Evolutionary conservation across 92 coral and sea anemone species (phyloP).

Genomic region (Phenganax subtilis): DNA sequence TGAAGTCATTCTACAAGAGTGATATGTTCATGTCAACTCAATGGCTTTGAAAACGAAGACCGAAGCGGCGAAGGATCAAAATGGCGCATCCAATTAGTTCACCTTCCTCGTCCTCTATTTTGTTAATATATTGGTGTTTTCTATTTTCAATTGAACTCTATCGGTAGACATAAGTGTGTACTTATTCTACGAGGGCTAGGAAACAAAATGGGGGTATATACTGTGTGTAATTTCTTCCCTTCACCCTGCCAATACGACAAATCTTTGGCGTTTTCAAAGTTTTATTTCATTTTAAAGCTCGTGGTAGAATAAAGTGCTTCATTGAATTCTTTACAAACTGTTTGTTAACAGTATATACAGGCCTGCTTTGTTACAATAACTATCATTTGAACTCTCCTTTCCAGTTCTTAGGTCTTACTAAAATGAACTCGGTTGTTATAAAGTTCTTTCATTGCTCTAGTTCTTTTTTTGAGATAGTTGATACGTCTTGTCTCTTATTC

Average conservation of each 20-base stretch:
- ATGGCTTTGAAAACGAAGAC: not conserved
- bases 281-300: conserved; percentile 41
- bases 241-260: not conserved
- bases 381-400: conserved; percentile 27
- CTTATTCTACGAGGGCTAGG: not conserved
- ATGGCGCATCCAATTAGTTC: conserved; percentile 10
- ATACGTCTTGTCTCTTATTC: not conserved
- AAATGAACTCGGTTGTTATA: conserved; percentile 2
- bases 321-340: conserved; percentile 15
- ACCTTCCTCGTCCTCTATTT: not conserved
- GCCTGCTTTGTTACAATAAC: conserved; percentile 39
- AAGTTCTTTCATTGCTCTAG: conserved; percentile 2
- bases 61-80: not conserved
- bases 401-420: conserved; percentile 31
- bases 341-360: conserved; percentile 25
- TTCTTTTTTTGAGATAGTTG: not conserved
- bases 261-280: conserved; percentile 24
- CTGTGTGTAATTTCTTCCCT: not conserved
- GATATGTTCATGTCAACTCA: not conserved
- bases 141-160: not conserved
- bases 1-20: too few species aligned
- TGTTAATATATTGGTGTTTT: not conserved
- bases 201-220: conserved; percentile 6
- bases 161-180: too few species aligned
- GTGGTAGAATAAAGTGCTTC: conserved; percentile 27